phyloP scores from a whole-genome alignment of 92 coral and sea anemone species.

The Micromussa lordhowensis region DNA sequence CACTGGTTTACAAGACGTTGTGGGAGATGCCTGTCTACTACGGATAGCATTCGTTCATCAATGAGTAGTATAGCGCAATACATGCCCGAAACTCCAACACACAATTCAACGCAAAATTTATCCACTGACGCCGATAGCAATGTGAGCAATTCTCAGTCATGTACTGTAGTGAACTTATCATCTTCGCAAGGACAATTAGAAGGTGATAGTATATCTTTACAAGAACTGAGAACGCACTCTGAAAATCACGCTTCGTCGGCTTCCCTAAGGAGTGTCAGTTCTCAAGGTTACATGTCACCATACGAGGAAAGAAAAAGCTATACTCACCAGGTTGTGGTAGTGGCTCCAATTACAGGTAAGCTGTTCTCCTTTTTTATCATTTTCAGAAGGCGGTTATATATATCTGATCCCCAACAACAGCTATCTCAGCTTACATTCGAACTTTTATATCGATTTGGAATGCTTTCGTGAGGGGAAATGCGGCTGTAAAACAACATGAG shows the following conservation, averaged over 20 bases:
- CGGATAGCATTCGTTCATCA: slow-evolving; percentile 59
- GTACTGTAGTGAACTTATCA: slow-evolving; percentile 21
- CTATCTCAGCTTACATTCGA: too few species aligned
- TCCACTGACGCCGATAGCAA: slow-evolving; percentile 2
- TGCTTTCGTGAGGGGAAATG: neutral
- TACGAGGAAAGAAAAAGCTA: slow-evolving; percentile 68
- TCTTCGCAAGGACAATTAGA: slow-evolving; percentile 32
- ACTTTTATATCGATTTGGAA: neutral
- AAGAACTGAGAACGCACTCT: slow-evolving; percentile 39
- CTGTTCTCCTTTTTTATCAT: neutral
- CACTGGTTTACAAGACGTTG: slow-evolving; percentile 84
- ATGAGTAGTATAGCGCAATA: slow-evolving; percentile 48
- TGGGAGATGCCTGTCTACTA: slow-evolving; percentile 74
- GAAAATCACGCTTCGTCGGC: slow-evolving; percentile 27
- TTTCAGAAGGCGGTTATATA: too few species aligned
- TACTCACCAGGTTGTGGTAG: slow-evolving; percentile 88
- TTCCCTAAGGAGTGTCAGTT: slow-evolving; percentile 26
- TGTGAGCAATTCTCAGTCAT: slow-evolving; percentile 13
- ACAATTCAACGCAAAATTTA: slow-evolving; percentile 16
- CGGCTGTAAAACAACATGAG: too few species aligned
- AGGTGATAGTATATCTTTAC: neutral
- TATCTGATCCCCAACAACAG: too few species aligned
- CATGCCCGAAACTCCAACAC: slow-evolving; percentile 13
- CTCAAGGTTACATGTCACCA: slow-evolving; percentile 55
- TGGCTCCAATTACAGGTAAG: slow-evolving; percentile 86